A percentile compares a stretch with the other conserved stretches of the same genome.
phyloP scores from a whole-genome alignment of 2,113 vertebrate genomes.

The Mesitornis unicolor region DNA sequence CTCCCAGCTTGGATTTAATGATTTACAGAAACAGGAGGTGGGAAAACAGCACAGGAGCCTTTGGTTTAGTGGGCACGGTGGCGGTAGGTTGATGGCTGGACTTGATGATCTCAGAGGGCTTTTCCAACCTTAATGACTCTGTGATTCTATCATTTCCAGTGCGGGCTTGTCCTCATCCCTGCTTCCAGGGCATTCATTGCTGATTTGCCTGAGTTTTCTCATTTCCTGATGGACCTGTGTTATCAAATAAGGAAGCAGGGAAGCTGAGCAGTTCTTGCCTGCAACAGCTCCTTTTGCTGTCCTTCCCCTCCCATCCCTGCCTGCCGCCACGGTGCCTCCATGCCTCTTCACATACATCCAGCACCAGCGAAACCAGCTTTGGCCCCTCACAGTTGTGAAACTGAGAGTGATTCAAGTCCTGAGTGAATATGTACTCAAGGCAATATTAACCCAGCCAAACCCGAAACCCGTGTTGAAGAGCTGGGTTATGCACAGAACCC shows the following conservation, averaged over 20 bases:
- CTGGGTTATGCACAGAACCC: background rate
- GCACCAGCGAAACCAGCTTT: background rate
- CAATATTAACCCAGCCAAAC: background rate
- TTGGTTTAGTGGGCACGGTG: too few relatives aligned
- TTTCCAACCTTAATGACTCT: too few relatives aligned
- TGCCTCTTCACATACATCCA: background rate
- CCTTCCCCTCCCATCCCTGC: background rate
- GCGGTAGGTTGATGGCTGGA: too few relatives aligned
- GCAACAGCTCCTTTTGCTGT: background rate
- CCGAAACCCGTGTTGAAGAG: background rate
- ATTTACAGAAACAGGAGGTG: background rate
- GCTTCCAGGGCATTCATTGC: too few relatives aligned
- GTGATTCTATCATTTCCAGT: too few relatives aligned
- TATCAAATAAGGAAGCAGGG: accelerated
- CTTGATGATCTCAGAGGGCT: too few relatives aligned
- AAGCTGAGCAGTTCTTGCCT: accelerated
- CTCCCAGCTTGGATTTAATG: background rate
- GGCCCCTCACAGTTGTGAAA: background rate
- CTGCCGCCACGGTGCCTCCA: accelerated
- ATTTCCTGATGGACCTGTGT: accelerated
- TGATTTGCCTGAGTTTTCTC: accelerated
- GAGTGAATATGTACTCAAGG: background rate
- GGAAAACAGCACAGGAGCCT: background rate
- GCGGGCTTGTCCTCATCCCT: background rate
- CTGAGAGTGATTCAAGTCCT: background rate